A percentile compares a stretch with the other conserved stretches of the same genome.
Evolutionary conservation across 2,888 invertebrate genomes (phyloP).

Genomic region (Aleiodes alternator): DNA sequence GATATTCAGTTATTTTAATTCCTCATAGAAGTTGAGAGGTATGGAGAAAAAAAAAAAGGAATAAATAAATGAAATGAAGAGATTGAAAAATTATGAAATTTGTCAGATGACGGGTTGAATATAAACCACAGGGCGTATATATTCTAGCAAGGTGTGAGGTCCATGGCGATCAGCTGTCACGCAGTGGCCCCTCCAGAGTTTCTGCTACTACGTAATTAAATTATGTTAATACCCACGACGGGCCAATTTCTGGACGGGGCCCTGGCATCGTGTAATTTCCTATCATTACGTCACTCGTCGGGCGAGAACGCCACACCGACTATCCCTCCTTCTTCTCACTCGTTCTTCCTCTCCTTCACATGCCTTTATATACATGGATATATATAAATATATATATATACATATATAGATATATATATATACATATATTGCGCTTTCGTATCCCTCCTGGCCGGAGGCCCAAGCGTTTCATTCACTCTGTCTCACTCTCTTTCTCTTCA

Average conservation of each 20-base stretch:
- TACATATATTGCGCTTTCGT: constrained; percentile 17
- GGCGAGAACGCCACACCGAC: constrained; percentile 47
- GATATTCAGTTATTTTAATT: constrained; percentile 1
- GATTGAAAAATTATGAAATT: constrained; percentile 23
- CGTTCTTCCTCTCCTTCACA: constrained; percentile 9
- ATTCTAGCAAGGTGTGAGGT: constrained; percentile 52
- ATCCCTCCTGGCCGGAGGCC: constrained; percentile 28
- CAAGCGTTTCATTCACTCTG: constrained; percentile 12
- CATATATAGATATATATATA: constrained; percentile 5
- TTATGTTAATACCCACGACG: constrained; percentile 57
- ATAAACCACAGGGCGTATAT: constrained; percentile 34
- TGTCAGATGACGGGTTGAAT: constrained; percentile 27
- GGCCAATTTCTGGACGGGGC: constrained; percentile 53
- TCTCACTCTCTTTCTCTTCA: constrained; percentile 37
- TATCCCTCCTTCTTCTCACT: constrained; percentile 38
- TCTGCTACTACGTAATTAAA: constrained; percentile 62
- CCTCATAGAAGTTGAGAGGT: not conserved
- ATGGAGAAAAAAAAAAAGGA: not conserved
- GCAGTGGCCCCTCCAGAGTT: constrained; percentile 52
- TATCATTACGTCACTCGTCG: constrained; percentile 59
- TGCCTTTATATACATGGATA: constrained; percentile 28
- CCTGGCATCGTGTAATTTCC: constrained; percentile 56
- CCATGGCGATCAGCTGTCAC: constrained; percentile 48
- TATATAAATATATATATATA: not conserved
- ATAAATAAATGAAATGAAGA: constrained; percentile 16